Base-by-base conservation (phyloP, 2,888 invertebrate species). In the Tachina grossa region DNA sequence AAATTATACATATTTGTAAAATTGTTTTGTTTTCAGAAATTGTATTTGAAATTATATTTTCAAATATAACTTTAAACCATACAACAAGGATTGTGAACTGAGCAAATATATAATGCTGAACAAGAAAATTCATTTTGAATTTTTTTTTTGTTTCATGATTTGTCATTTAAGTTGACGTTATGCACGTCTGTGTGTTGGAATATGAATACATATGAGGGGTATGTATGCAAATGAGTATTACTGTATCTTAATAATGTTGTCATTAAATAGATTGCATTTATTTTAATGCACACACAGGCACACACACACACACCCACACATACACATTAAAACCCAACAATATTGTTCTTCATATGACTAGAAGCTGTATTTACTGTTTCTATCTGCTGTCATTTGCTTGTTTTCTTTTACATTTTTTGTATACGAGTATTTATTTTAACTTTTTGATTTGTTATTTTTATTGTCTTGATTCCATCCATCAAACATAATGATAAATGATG, bases 401-500 rank as follows among this genome's bases (percentile, higher is more conserved):
- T 31, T 9, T 47, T 39, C 3, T 41, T 16, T 66, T n/a, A 11
- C 53, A 16, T 19, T 39, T 45, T 45, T 22, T 47, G 9, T 41
- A 49, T 45, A n/a, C n/a, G n/a, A n/a, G n/a, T n/a, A 57, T 45
- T 57, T 22, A 22, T 22, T 57, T 71, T 57, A 11, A 43, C 10
- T 45, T 71, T 39, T 6, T 57, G 8, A 41, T 16, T 51, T 39
- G 53, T 75, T 53, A 22, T 47, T 14, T 22, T 68, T 53, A 75
- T 59, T 74, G 53, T 75, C 74, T 81, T 81, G 59, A 68, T 75
- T 68, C 68, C 13, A 74, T 80, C 51, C 66, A 68, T 75, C 51
- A 51, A 68, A 51, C n/a, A 72, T 71, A 57, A 69, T 75, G 81
- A 75, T 61, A 55, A 45, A 75, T 75, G 81, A 81, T 75, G 81